Evolutionary conservation across 2,113 vertebrate species (phyloP).

Genomic region (Muntiacus reevesi): DNA sequence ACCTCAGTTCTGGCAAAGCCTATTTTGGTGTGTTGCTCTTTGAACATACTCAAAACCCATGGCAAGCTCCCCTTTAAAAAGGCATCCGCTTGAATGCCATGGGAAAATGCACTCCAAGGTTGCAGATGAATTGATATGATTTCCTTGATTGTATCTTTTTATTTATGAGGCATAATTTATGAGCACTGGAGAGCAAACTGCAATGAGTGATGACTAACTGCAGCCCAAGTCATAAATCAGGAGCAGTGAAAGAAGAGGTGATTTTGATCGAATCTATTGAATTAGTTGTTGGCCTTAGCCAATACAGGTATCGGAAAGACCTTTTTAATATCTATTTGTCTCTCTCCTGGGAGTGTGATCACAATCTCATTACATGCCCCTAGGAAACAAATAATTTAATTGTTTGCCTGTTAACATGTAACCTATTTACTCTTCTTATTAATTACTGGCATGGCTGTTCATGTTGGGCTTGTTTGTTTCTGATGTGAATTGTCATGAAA

Average conservation of each 20-base stretch:
- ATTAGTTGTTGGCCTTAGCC: constrained; percentile 95
- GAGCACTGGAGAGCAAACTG: constrained; percentile 91
- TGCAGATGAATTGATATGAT: constrained; percentile 94
- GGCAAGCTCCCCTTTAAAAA: constrained; percentile 87
- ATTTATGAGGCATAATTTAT: constrained; percentile 99
- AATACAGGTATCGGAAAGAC: constrained; percentile 96
- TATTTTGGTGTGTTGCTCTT: constrained; percentile 24
- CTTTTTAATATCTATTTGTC: constrained; percentile 96
- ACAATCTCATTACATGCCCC: constrained; percentile 85
- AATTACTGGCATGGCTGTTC: constrained; percentile 70
- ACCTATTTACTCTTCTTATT: constrained; percentile 77
- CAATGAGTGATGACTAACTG: constrained; percentile 87
- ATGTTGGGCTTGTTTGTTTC: constrained; percentile 57
- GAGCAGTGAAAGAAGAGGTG: constrained; percentile 86
- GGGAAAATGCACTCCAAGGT: constrained; percentile 85
- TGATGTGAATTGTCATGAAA: background rate
- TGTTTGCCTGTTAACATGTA: constrained; percentile 81
- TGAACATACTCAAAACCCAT: constrained; percentile 68
- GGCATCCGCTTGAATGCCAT: constrained; percentile 86
- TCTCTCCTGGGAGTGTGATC: constrained; percentile 87
- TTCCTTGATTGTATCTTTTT: constrained; percentile 97
- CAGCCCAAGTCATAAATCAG: constrained; percentile 95
- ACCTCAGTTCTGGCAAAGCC: background rate
- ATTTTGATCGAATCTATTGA: constrained; percentile 98
- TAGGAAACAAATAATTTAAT: constrained; percentile 87